Base-by-base conservation (phyloP, 2,888 invertebrate species). In the Caenorhabditis sp. region DNA sequence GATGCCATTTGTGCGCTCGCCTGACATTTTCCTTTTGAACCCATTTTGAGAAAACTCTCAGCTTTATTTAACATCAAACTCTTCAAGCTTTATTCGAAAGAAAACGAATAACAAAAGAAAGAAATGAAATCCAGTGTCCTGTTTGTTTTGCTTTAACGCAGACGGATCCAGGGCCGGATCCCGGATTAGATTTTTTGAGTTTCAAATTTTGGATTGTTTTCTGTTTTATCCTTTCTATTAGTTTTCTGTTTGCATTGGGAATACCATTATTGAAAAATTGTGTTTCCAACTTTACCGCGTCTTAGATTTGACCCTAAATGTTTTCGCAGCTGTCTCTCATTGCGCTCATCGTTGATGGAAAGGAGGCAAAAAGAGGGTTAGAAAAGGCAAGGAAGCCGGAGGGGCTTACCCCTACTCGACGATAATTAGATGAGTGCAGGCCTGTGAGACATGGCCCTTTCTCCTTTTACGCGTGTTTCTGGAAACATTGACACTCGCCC, bases 341-440 rank as follows among this genome's bases (percentile, higher is more conserved):
- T 50, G 35, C 62, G 53, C 51, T 61, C 62, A 24, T 58, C 55
- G 26, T 28, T 18, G 47, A 69, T 50, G 70, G 60, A 56, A 40
- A 56, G 18, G 32, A 44, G 56, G 44, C 47, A 35, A 56, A 61
- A 70, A 55, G n/a, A n/a, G 55, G 50, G 35, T 15, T 3, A 24
- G 64, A 35, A 37, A 62, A 62, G 9, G 58, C 24, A 24, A 72
- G 40, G 35, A 47, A 13, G 50, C 26, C n/a, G 40, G 55, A n/a
- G 53, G 53, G 65, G 65, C 55, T 76, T 67, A 74, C 67, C 47
- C 60, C 64, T 74, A 65, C 74, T 76, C 76, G 50, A 67, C 67
- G 76, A 76, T 76, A 76, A 76, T 76, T 76, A 76, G 67, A 76
- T 76, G 76, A 76, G 76, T 67, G 67, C 74, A 74, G 40, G 58